A percentile compares a stretch with the other conserved stretches of the same genome.
Evolutionary conservation across 1,140 invertebrate genomes (phyloP).

Genomic region (Drosophila subobscura): DNA sequence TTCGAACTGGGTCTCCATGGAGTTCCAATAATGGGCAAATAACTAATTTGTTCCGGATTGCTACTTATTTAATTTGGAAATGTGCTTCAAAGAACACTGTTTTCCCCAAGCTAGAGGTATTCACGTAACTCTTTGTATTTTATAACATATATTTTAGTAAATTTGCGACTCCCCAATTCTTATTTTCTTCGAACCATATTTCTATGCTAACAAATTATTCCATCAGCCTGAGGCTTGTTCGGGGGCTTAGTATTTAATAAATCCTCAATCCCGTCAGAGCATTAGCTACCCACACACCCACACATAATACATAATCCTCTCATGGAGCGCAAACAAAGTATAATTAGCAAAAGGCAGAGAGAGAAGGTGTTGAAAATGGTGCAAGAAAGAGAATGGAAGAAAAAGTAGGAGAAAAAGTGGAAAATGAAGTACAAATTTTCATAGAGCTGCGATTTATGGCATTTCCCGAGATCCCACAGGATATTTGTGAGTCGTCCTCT

Average conservation of each 20-base stretch:
- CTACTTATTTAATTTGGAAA: too few species aligned
- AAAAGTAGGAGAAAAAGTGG: background rate
- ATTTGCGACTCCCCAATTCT: too few species aligned
- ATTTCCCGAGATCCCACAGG: conserved; percentile 32
- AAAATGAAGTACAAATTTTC: conserved; percentile 77
- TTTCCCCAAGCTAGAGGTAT: too few species aligned
- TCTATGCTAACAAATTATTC: conserved; percentile 5
- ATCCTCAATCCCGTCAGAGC: conserved; percentile 1
- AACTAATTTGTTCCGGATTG: too few species aligned
- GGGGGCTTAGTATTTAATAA: background rate
- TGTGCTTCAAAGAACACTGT: too few species aligned
- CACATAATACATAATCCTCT: conserved; percentile 21
- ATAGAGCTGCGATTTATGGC: conserved; percentile 52
- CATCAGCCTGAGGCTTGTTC: background rate
- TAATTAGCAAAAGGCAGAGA: conserved; percentile 58
- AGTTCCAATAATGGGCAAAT: too few species aligned
- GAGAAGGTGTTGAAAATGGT: conserved; percentile 65
- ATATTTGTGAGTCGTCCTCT: conserved; percentile 19
- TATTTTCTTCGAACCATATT: background rate
- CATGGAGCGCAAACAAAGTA: conserved; percentile 65
- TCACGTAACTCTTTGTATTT: too few species aligned
- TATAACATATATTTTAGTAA: too few species aligned
- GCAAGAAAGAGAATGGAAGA: conserved; percentile 43
- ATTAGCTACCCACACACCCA: conserved; percentile 7
- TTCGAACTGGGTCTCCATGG: background rate